A percentile compares a stretch with the other conserved stretches of the same genome.
These are phyloP conservation scores for Podabrus alpinus DNA, from an alignment of 2,888 invertebrate species.

Conservation along the genomic window DNA sequence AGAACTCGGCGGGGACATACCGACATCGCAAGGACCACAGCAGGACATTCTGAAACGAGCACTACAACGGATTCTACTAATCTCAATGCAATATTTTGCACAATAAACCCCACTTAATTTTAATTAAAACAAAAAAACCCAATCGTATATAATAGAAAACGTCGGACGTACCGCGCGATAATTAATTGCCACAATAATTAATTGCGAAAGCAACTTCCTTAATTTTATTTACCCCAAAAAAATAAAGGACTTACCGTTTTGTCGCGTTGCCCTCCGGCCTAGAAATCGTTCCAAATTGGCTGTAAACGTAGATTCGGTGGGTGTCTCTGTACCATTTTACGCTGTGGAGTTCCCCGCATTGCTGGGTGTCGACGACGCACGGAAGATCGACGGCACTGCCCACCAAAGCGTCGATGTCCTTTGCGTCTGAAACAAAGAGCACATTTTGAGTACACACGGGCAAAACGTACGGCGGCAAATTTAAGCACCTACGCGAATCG, in stretches of 20 bases:
- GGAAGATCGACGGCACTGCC: slow-evolving; percentile 72
- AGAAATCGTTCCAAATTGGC: slow-evolving; percentile 68
- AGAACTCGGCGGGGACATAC: slow-evolving; percentile 23
- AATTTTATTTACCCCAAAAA: not conserved
- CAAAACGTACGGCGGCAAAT: no score
- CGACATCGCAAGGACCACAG: slow-evolving; percentile 30
- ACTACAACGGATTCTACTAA: slow-evolving; percentile 4
- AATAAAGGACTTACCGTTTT: slow-evolving; percentile 63
- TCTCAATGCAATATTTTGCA: not conserved
- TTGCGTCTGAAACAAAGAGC: slow-evolving; percentile 45
- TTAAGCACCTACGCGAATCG: not conserved
- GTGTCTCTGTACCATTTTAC: slow-evolving; percentile 83
- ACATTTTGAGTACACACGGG: no score
- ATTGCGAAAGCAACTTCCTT: not conserved
- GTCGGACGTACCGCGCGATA: not conserved
- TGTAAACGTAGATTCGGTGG: slow-evolving; percentile 75
- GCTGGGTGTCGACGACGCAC: slow-evolving; percentile 71
- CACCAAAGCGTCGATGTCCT: slow-evolving; percentile 69
- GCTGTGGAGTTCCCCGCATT: slow-evolving; percentile 79
- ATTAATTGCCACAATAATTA: not conserved
- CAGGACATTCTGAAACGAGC: slow-evolving; percentile 29
- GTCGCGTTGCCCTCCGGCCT: slow-evolving; percentile 73
- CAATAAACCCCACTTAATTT: not conserved
- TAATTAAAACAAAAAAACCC: not conserved
- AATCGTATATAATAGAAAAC: not conserved